Evolutionary conservation across 2,797 vertebrate species (phyloP), one percentile per base, ranked within the genome.

Genomic region (Triplophysa yarkandensis): DNA sequence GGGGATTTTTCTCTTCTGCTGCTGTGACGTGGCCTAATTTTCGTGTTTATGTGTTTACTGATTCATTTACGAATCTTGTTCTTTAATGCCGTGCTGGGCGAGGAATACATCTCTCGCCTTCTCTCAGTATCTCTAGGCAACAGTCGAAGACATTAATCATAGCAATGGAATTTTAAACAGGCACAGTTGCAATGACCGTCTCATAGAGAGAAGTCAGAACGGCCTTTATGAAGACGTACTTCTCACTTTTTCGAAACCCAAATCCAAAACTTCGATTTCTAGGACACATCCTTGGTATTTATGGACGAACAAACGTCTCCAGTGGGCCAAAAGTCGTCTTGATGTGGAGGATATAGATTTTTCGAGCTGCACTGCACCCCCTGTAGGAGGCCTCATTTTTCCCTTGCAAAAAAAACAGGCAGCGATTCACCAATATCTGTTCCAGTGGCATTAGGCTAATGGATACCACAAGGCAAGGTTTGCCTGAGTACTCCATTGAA

Each of bases 1-100:
- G 60, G 82, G 88, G 87, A 85, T 90, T 82, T 68, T 88, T 88
- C 88, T 89, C 90, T 91, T 91, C 83, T 90, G 86, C 90, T 90
- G 90, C 88, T 88, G 83, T 88, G 88, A 83, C 39, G 73, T 81
- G 77, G 77, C 80, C 87, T 87, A 84, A 84, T 86, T 81, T 73
- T 81, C 73, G 79, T 89, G 86, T 87, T 74, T 68, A 76, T 84
- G 82, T 83, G 85, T 79, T 86, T 86, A 81, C 81, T 87, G 85
- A 86, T 90, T 89, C 86, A 84, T 83, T 76, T 82, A 74, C 58
- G 54, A 71, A 73, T 34, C 28, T 57, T 28, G 55, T n/a, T 32
- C n/a, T 28, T 16, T 28, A 16, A 8, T 28, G 25, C 6, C 2
- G 25, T 17, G 52, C 14, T 10, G 52, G 52, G 25, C 10, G 52